A percentile compares a stretch with the other conserved stretches of the same genome.
Evolutionary conservation across 64 coral and sea anemone species (phyloP).

Genomic region (Montipora foliosa): DNA sequence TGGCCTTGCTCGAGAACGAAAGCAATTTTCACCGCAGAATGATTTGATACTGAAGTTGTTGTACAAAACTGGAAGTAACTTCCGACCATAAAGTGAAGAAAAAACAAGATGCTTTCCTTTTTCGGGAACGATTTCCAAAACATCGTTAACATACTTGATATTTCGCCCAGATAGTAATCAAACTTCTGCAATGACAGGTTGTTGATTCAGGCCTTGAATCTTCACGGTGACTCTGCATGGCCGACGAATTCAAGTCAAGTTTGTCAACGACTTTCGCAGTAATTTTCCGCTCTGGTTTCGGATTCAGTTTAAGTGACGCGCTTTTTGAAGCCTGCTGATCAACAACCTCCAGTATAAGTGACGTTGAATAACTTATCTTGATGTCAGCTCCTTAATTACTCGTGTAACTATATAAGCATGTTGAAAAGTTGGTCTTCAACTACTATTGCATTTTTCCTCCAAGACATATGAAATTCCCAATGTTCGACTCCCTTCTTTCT

Average conservation of each 20-base stretch:
- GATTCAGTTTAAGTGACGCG: neutral
- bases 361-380: neutral
- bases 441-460: neutral
- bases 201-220: neutral
- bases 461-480: constrained; percentile 24
- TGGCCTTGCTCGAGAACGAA: constrained; percentile 22
- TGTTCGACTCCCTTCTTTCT: neutral
- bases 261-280: neutral
- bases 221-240: neutral
- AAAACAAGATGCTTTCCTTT: neutral
- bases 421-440: neutral
- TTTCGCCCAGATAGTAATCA: neutral
- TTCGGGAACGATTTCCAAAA: neutral
- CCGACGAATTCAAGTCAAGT: neutral
- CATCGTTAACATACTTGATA: neutral
- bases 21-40: neutral
- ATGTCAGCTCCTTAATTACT: neutral
- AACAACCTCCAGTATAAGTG: neutral
- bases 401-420: neutral
- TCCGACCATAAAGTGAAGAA: neutral
- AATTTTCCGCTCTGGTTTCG: neutral
- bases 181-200: neutral
- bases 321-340: neutral
- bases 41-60: neutral
- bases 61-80: neutral